A percentile compares a stretch with the other conserved stretches of the same genome.
Evolutionary conservation across 2,797 vertebrate genomes (phyloP).

Genomic region (Ctenopoma multispine): DNA sequence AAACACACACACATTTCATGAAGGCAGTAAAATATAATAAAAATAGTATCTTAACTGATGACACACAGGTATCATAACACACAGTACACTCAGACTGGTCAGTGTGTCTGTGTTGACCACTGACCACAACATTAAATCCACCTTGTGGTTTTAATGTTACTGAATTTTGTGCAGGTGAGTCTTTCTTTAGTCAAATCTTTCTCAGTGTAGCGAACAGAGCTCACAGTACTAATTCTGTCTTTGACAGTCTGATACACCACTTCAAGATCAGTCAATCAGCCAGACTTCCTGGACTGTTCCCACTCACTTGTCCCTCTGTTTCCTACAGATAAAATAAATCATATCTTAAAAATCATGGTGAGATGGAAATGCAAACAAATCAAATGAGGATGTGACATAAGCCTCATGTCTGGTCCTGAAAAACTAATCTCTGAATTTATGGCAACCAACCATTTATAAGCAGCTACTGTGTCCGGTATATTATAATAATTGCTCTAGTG

Average conservation of each 20-base stretch:
- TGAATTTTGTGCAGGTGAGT: too few relatives aligned
- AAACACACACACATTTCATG: background rate
- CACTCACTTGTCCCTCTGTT: background rate
- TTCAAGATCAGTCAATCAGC: background rate
- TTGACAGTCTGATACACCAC: background rate
- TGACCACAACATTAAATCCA: too few relatives aligned
- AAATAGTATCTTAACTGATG: background rate
- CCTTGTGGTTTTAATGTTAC: too few relatives aligned
- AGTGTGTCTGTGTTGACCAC: too few relatives aligned
- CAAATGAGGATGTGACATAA: too few relatives aligned
- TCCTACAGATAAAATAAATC: constrained; percentile 7
- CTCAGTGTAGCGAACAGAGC: background rate
- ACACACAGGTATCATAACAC: too few relatives aligned
- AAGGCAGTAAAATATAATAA: constrained; percentile 37
- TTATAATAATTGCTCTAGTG: too few relatives aligned
- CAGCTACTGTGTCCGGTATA: too few relatives aligned
- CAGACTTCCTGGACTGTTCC: constrained; percentile 10
- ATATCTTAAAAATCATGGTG: background rate
- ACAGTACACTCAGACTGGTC: too few relatives aligned
- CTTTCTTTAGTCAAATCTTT: background rate
- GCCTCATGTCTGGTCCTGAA: background rate
- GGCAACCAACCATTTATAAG: too few relatives aligned
- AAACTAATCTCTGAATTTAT: too few relatives aligned
- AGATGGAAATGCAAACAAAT: background rate
- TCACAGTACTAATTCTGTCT: background rate